Conservation (phyloP, 2,113 vertebrate species). For the Odontesthes bonariensis region DNA sequence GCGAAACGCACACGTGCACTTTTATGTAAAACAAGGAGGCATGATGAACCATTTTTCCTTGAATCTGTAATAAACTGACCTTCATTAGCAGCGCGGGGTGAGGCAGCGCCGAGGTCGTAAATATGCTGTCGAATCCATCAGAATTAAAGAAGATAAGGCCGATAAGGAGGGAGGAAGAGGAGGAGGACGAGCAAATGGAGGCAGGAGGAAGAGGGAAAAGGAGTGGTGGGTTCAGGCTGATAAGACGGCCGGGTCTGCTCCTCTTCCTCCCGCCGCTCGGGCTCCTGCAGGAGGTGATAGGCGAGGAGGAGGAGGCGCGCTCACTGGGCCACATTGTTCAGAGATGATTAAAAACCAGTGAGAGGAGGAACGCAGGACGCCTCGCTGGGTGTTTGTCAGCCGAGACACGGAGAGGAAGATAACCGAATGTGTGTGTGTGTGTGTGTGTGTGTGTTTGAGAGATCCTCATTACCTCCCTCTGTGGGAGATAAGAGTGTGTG, state of each 20-base stretch:
- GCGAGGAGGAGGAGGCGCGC: conserved; percentile 26
- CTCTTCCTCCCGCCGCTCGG: conserved; percentile 17
- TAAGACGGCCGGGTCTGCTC: conserved; percentile 34
- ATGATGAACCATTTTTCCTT: conserved; percentile 52
- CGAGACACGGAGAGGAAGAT: conserved; percentile 71
- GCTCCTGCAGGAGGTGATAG: conserved; percentile 46
- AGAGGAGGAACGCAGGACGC: conserved; percentile 73
- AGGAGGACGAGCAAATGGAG: not conserved
- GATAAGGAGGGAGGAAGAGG: not conserved
- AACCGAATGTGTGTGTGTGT: conserved; percentile 64
- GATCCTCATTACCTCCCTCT: conserved; percentile 80
- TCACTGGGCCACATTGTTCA: conserved; percentile 73
- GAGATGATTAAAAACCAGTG: conserved; percentile 78
- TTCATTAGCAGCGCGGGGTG: conserved; percentile 45
- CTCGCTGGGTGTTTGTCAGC: conserved; percentile 77
- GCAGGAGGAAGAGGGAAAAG: not conserved
- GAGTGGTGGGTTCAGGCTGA: conserved; percentile 9
- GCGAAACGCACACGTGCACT: conserved; percentile 37
- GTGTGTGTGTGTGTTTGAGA: conserved; percentile 48
- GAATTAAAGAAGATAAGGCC: conserved; percentile 5
- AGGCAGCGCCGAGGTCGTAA: conserved; percentile 22
- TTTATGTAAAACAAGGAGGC: conserved; percentile 57
- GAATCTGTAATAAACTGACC: conserved; percentile 60
- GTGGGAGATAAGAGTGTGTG: conserved; percentile 80
- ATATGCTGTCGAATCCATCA: conserved; percentile 19